A percentile compares a stretch with the other conserved stretches of the same genome.
phyloP scores from a whole-genome alignment of 2,113 vertebrate species.

The Prolemur simus region DNA sequence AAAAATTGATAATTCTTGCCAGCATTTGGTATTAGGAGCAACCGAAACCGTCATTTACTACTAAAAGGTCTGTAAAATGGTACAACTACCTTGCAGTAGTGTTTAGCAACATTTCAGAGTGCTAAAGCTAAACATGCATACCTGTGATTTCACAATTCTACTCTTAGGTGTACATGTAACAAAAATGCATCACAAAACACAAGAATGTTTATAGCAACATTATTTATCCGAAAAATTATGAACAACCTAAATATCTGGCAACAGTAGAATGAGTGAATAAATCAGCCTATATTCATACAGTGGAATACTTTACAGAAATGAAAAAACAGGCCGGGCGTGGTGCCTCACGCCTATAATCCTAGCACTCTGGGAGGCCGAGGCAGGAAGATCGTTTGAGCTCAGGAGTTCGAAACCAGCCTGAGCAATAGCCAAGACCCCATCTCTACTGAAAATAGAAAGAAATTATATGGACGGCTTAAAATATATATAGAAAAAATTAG shows the following conservation, averaged over 20 bases:
- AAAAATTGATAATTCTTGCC: not conserved
- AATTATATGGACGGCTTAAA: too few relatives aligned
- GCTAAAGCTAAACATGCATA: not conserved
- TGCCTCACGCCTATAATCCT: too few relatives aligned
- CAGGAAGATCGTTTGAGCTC: too few relatives aligned
- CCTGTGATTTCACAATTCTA: not conserved
- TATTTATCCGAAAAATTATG: not conserved
- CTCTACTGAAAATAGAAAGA: too few relatives aligned
- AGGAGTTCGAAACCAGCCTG: too few relatives aligned
- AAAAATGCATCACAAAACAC: not conserved
- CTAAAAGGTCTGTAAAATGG: not conserved
- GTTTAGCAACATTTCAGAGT: not conserved
- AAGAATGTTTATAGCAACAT: not conserved
- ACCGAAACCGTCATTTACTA: not conserved
- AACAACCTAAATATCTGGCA: not conserved
- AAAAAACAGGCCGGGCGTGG: not conserved
- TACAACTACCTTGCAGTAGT: not conserved
- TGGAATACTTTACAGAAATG: not conserved
- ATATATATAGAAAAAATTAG: too few relatives aligned
- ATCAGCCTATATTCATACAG: not conserved
- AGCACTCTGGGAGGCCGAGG: too few relatives aligned
- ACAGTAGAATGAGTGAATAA: slow-evolving; percentile 2
- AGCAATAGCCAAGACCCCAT: too few relatives aligned
- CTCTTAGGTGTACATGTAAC: not conserved
- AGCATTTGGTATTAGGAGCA: slow-evolving; percentile 16